These are phyloP conservation scores for Saccopteryx leptura DNA, from an alignment of 2,113 vertebrate species.

Conservation along the genomic window DNA sequence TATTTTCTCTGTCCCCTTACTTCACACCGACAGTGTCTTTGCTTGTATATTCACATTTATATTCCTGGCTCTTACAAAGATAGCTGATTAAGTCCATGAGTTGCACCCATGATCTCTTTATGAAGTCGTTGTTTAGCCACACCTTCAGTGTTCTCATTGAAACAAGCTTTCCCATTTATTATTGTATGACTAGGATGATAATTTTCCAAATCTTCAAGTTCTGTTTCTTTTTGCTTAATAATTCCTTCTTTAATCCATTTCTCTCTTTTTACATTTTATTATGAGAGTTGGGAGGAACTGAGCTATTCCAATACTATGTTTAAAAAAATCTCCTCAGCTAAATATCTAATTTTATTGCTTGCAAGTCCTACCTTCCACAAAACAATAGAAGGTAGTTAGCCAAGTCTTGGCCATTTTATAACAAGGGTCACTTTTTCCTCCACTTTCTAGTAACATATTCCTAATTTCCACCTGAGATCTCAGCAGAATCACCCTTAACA, in stretches of 20 bases:
- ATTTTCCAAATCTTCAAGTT: slow-evolving; percentile 41
- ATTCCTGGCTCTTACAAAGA: neutral
- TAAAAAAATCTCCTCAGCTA: neutral
- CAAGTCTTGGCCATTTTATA: neutral
- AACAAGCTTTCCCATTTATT: neutral
- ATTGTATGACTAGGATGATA: neutral
- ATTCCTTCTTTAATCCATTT: neutral
- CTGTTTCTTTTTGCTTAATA: neutral
- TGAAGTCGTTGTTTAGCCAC: neutral
- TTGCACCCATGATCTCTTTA: neutral
- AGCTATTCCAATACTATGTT: neutral
- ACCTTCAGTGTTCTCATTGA: neutral
- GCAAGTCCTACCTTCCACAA: neutral
- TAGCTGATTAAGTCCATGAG: neutral
- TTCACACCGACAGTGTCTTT: neutral
- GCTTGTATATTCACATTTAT: neutral
- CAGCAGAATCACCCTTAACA: neutral
- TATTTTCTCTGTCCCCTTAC: neutral
- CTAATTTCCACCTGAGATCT: neutral
- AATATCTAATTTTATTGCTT: neutral
- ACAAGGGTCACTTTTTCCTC: neutral
- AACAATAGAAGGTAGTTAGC: neutral
- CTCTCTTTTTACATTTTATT: neutral
- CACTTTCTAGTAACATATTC: neutral
- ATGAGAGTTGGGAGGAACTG: neutral